These are phyloP conservation scores for Plagodis dolabraria DNA, from an alignment of 2,888 invertebrate species.

Conservation along the genomic window DNA sequence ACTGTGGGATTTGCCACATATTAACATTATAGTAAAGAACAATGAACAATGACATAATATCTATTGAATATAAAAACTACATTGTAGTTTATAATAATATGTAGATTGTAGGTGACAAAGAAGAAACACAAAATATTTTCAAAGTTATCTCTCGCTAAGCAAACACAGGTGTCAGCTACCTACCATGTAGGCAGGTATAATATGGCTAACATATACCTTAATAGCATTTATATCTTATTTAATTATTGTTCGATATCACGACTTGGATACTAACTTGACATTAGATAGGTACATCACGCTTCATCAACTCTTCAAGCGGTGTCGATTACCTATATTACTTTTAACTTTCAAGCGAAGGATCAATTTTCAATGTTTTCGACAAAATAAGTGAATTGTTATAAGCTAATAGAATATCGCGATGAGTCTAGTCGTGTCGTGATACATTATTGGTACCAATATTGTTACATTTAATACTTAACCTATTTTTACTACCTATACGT, in stretches of 20 bases:
- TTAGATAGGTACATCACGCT: background rate
- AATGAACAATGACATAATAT: background rate
- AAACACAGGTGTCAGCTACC: slow-evolving; percentile 18
- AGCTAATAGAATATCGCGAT: background rate
- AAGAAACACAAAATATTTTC: slow-evolving; percentile 2
- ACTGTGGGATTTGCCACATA: too few relatives aligned
- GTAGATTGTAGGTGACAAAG: background rate
- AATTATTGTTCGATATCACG: slow-evolving; percentile 1
- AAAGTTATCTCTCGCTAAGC: slow-evolving; percentile 1
- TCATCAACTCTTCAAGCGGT: slow-evolving; percentile 3
- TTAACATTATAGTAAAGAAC: background rate
- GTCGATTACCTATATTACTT: slow-evolving; percentile 7
- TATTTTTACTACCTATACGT: too few relatives aligned
- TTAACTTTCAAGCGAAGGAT: slow-evolving; percentile 9
- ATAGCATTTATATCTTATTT: background rate
- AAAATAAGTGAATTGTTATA: background rate
- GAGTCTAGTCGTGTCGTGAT: too few relatives aligned
- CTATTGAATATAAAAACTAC: too few relatives aligned
- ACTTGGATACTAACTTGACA: background rate
- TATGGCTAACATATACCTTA: background rate
- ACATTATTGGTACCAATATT: too few relatives aligned
- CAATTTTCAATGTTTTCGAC: slow-evolving; percentile 5
- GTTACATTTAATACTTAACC: too few relatives aligned
- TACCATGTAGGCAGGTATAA: too few relatives aligned
- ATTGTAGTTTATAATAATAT: too few relatives aligned